phyloP scores from a whole-genome alignment of 1,140 invertebrate species.

The Drosophila rufa region DNA sequence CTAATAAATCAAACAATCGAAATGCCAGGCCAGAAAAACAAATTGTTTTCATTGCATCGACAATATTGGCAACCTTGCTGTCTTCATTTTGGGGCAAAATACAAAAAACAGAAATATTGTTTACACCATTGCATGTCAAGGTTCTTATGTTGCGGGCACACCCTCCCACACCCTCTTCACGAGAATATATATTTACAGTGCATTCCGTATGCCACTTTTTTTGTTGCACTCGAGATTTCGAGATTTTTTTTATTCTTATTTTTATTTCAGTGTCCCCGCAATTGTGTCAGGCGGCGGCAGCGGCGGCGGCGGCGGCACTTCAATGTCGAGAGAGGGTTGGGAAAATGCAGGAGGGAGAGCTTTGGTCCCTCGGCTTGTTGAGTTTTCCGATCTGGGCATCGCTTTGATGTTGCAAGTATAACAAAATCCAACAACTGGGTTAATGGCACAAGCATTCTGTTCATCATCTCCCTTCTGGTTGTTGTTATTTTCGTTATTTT shows the following conservation, averaged over 20 bases:
- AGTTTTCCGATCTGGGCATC: constrained; percentile 49
- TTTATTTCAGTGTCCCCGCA: constrained; percentile 48
- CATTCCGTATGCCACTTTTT: constrained; percentile 58
- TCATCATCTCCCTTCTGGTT: constrained; percentile 8
- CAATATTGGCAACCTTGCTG: constrained; percentile 45
- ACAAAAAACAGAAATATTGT: background rate
- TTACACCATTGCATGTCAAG: constrained; percentile 65
- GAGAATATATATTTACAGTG: constrained; percentile 55
- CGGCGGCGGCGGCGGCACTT: constrained; percentile 51
- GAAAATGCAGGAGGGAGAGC: background rate
- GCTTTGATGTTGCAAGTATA: constrained; percentile 76
- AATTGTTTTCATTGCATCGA: constrained; percentile 37
- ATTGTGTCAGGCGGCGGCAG: constrained; percentile 62
- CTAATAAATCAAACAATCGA: constrained; percentile 50
- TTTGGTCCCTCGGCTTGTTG: constrained; percentile 3
- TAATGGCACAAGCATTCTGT: constrained; percentile 73
- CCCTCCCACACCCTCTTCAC: constrained; percentile 15
- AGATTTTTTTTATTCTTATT: constrained; percentile 29
- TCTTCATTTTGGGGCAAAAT: constrained; percentile 34
- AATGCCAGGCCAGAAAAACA: constrained; percentile 11
- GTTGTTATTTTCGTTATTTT: constrained; percentile 32
- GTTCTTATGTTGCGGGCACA: constrained; percentile 34
- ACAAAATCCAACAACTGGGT: constrained; percentile 70
- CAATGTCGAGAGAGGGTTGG: constrained; percentile 51
- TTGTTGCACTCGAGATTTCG: constrained; percentile 49